Evolutionary conservation across 2,888 invertebrate genomes (phyloP), one percentile per base, ranked within the genome.

Genomic region (Desoria tigrina): DNA sequence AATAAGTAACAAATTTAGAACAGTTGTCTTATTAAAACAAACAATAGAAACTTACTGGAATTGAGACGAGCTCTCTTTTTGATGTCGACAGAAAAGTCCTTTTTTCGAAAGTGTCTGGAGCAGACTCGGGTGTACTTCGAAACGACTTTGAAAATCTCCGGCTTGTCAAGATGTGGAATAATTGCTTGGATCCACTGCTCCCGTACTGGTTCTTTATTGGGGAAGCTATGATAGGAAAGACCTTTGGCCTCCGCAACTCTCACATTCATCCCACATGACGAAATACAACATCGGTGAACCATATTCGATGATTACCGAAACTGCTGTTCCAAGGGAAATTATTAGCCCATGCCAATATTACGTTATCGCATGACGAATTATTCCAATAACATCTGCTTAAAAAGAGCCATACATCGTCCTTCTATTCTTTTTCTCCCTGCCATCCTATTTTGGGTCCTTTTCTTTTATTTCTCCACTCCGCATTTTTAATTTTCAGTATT

Each of bases 191-290:
- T 63, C 76, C 76, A 76, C 50, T 73, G 74, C 53, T 74, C 74
- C 23, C 74, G 60, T 42, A 73, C 54, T 4, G 70, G 69, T 61
- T 76, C 74, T 27, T 74, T 76, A 9, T 60, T 65, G 9, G 76
- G 76, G 58, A 76, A 76, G 16, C 67, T 63, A 42, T 76, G 76
- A 59, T 76, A 76, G 9, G 74, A 74, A 21, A 76, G 58, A 6
- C 76, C 76, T 55, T 74, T 74, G n/a, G 75, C 74, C 32, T 74
- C 75, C 26, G 69, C 63, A 7, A 74, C 74, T 21, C 76, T 60
- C 18, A 74, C 72, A 57, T 72, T 76, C 74, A 76, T 76, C 53
- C 74, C 73, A 60, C 76, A 76, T 23, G 74, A 74, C 28, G 76
- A 70, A 21, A 76, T 69, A 50, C 76, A 76, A 57, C 76, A 76